A percentile compares a stretch with the other conserved stretches of the same genome.
These are phyloP conservation scores for Cerastis leucographa DNA, from an alignment of 2,888 invertebrate species.

Conservation along the genomic window DNA sequence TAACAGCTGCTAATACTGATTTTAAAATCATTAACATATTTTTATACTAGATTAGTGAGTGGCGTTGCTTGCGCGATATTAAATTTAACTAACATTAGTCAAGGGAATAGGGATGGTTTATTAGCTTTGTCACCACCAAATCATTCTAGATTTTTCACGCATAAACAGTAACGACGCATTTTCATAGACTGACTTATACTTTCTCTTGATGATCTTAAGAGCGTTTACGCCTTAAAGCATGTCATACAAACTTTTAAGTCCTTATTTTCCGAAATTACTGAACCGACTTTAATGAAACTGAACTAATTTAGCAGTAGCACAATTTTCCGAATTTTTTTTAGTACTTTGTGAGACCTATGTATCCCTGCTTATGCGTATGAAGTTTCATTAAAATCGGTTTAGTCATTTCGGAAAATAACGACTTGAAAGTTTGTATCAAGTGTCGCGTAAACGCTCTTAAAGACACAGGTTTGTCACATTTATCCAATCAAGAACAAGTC, in stretches of 20 bases:
- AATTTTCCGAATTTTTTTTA: no score
- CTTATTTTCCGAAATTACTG: no score
- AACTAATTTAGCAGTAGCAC: no score
- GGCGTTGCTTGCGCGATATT: background rate
- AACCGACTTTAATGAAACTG: no score
- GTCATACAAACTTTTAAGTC: no score
- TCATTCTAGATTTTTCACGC: background rate
- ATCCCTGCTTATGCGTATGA: no score
- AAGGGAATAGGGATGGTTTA: background rate
- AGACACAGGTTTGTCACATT: background rate
- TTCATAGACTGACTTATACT: background rate
- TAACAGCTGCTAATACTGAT: constrained; percentile 44
- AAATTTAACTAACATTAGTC: background rate
- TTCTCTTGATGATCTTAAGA: background rate
- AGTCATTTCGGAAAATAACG: no score
- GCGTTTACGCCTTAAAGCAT: no score
- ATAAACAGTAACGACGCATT: background rate
- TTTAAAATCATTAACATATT: constrained; percentile 32
- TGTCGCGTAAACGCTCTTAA: no score
- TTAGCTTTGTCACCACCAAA: background rate
- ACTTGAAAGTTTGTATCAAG: no score
- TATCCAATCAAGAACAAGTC: background rate
- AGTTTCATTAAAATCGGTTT: no score
- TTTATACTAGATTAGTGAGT: background rate
- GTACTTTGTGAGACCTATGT: no score